These are phyloP conservation scores for Vanessa atalanta DNA, from an alignment of 1,140 invertebrate species.

Conservation along the genomic window DNA sequence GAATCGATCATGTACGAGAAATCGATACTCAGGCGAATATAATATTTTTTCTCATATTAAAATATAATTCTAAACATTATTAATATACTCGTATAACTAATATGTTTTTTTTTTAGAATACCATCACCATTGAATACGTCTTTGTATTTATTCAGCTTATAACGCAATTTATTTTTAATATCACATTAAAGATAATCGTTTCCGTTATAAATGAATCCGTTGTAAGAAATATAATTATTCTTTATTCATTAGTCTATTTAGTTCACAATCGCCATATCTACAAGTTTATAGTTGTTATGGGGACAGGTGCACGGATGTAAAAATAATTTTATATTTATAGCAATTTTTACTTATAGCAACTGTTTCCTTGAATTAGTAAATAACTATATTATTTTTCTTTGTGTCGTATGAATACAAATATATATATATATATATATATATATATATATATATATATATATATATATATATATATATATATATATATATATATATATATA, in stretches of 20 bases:
- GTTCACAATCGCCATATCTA: background rate
- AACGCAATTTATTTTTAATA: background rate
- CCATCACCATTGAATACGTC: background rate
- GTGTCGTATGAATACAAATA: too few species aligned
- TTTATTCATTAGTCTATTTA: background rate
- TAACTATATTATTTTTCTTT: background rate
- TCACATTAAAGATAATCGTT: background rate
- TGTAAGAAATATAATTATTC: background rate
- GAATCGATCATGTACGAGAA: too few species aligned
- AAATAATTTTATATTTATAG: background rate
- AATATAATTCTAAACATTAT: too few species aligned
- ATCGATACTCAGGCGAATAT: too few species aligned
- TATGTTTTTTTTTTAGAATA: too few species aligned
- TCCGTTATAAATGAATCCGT: background rate
- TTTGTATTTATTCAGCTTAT: background rate
- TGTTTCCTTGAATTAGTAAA: background rate
- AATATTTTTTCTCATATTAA: too few species aligned
- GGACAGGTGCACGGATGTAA: slow-evolving; percentile 1
- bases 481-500: too few species aligned
- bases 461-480: too few species aligned
- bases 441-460: too few species aligned
- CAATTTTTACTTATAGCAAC: background rate
- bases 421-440: too few species aligned
- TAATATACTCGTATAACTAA: too few species aligned
- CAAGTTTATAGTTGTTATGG: background rate